phyloP scores from a whole-genome alignment of 1,140 invertebrate species.

The Neotoxoptera formosana region DNA sequence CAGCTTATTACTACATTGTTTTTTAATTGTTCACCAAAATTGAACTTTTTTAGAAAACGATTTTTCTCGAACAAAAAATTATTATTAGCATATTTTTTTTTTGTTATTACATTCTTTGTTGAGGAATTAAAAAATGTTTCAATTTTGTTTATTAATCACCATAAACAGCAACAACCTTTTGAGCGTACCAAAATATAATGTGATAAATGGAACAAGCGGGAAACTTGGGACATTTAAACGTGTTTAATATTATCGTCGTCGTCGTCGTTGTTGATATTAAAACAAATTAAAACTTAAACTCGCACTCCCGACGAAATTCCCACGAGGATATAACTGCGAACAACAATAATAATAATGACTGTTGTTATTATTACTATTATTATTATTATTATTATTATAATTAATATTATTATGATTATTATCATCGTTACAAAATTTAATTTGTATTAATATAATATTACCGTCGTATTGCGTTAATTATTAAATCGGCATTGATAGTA shows the following conservation, averaged over 20 bases:
- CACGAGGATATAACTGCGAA: not conserved
- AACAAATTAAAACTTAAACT: constrained; percentile 19
- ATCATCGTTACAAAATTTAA: not conserved
- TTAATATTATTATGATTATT: not conserved
- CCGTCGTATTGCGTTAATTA: not conserved
- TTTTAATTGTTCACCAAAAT: not conserved
- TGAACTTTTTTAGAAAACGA: not conserved
- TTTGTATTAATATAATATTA: not conserved
- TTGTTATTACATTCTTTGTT: not conserved
- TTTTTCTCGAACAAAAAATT: not conserved
- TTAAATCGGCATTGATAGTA: not conserved
- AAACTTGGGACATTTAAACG: constrained; percentile 16
- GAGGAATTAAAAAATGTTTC: not conserved
- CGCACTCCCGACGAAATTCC: not conserved
- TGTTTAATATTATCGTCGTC: constrained; percentile 6
- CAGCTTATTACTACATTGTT: too few relatives aligned
- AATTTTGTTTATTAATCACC: not conserved
- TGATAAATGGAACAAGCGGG: not conserved
- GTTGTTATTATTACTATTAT: not conserved
- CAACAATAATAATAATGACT: not conserved
- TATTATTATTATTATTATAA: not conserved
- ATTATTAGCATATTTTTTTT: not conserved
- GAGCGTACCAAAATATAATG: not conserved
- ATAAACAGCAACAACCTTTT: not conserved
- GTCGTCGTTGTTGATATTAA: constrained; percentile 1